Evolutionary conservation across 2,797 vertebrate genomes (phyloP).

Genomic region (Acipenser transmontanus): DNA sequence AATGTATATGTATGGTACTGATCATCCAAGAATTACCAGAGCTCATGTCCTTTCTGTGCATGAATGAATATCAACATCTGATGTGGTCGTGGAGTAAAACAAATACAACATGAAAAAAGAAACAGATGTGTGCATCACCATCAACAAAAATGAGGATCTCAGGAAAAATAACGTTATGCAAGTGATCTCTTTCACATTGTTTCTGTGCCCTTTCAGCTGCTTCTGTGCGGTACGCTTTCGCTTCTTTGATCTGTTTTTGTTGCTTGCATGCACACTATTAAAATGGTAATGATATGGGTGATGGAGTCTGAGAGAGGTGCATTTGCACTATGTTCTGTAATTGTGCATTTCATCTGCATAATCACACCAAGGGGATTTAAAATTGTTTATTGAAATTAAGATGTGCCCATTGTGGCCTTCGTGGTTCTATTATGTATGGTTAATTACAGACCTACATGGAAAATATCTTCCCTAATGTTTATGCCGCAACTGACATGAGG

Average conservation of each 20-base stretch:
- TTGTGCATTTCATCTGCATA: constrained; percentile 49
- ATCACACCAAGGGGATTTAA: constrained; percentile 24
- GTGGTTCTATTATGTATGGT: constrained; percentile 25
- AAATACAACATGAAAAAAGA: too few relatives aligned
- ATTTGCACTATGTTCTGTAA: constrained; percentile 34
- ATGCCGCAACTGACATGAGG: not conserved
- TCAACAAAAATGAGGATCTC: not conserved
- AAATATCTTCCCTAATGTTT: not conserved
- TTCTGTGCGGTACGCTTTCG: not conserved
- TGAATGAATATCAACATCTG: too few relatives aligned
- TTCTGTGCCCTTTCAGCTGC: not conserved
- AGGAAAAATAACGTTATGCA: not conserved
- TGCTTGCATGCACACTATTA: not conserved
- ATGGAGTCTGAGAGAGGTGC: constrained; percentile 23
- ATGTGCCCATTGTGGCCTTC: not conserved
- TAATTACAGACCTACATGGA: constrained; percentile 15
- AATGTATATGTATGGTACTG: too few relatives aligned
- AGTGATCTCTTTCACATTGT: not conserved
- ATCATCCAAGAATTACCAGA: too few relatives aligned
- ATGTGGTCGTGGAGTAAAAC: too few relatives aligned
- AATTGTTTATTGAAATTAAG: not conserved
- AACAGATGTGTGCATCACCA: too few relatives aligned
- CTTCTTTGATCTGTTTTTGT: constrained; percentile 13
- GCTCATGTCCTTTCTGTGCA: too few relatives aligned
- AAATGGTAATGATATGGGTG: constrained; percentile 38